phyloP scores from a whole-genome alignment of 2,113 vertebrate genomes.

The Elanus axillaris region DNA sequence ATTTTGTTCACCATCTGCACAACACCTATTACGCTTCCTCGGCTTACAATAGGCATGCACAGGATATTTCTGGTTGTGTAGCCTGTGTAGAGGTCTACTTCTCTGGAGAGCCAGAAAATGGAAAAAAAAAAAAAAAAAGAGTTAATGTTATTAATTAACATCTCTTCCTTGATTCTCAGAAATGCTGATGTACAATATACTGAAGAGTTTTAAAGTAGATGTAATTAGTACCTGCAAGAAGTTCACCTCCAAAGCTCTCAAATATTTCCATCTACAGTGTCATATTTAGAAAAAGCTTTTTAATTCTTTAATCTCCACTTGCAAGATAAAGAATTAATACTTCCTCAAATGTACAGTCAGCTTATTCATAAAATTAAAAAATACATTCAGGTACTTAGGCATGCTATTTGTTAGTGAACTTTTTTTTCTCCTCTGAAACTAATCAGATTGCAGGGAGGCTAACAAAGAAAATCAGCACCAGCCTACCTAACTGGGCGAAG shows the following conservation, averaged over 20 bases:
- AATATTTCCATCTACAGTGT: neutral
- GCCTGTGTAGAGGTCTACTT: slow-evolving; percentile 97
- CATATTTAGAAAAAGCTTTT: neutral
- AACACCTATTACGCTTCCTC: slow-evolving; percentile 94
- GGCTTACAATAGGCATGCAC: slow-evolving; percentile 99
- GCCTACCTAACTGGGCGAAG: neutral
- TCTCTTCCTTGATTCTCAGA: neutral
- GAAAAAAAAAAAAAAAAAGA: neutral
- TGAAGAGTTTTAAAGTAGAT: neutral
- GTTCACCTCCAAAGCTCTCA: neutral
- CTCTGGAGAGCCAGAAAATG: slow-evolving; percentile 71
- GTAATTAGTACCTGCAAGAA: neutral
- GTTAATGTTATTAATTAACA: neutral
- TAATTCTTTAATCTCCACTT: neutral
- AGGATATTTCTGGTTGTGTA: slow-evolving; percentile 97
- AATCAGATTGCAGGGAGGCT: neutral
- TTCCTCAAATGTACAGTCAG: neutral
- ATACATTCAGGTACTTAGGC: neutral
- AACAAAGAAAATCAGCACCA: neutral
- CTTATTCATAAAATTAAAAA: neutral
- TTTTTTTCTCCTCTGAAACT: neutral
- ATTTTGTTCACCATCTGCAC: slow-evolving; percentile 99
- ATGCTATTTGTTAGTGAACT: neutral
- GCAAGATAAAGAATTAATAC: neutral
- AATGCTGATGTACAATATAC: neutral